phyloP scores from a whole-genome alignment of 2,113 vertebrate genomes.

The Lethenteron reissneri region DNA sequence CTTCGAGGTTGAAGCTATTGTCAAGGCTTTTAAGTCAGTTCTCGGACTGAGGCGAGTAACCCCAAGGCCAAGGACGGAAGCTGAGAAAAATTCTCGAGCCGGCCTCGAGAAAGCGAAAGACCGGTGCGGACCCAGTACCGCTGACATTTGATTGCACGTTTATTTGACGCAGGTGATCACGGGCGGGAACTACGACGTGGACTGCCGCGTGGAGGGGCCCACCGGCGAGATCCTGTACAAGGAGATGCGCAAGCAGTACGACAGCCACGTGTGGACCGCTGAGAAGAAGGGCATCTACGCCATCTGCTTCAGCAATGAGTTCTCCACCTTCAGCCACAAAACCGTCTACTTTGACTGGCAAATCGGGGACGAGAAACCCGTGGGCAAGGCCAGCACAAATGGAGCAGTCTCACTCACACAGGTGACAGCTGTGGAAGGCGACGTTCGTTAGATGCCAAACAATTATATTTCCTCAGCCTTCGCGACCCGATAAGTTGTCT shows the following conservation, averaged over 20 bases:
- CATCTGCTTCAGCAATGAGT: conserved; percentile 77
- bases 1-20: neutral
- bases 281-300: conserved; percentile 35
- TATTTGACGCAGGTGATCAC: conserved; percentile 36
- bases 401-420: conserved; percentile 34
- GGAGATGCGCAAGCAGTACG: conserved; percentile 55
- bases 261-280: conserved; percentile 40
- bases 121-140: too few relatives aligned
- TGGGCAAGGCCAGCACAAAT: too few relatives aligned
- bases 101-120: too few relatives aligned
- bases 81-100: too few relatives aligned
- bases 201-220: conserved; percentile 54
- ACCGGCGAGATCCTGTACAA: conserved; percentile 31
- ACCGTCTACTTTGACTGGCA: conserved; percentile 53
- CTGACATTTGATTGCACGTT: neutral
- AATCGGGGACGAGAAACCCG: conserved; percentile 32
- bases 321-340: conserved; percentile 70
- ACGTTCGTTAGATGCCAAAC: too few relatives aligned
- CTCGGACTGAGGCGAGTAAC: too few relatives aligned
- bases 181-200: conserved; percentile 70
- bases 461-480: too few relatives aligned
- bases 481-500: too few relatives aligned
- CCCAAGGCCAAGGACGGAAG: too few relatives aligned
- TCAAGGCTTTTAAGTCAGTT: neutral
- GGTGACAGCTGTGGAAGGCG: conserved; percentile 18